phyloP scores from a whole-genome alignment of 2,797 vertebrate species.

The Borostomias antarcticus region DNA sequence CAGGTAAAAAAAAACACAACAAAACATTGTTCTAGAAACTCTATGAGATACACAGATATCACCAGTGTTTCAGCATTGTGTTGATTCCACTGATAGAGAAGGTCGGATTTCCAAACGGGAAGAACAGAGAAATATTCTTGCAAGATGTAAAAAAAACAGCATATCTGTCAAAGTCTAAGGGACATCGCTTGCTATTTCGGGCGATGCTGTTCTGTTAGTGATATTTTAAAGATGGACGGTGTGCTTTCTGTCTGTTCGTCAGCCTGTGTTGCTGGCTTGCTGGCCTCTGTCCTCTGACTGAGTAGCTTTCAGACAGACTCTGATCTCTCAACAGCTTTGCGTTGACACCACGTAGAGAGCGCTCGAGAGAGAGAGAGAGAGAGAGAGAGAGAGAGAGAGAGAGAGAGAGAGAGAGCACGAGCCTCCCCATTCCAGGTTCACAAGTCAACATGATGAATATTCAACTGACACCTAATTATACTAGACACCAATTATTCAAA shows the following conservation, averaged over 20 bases:
- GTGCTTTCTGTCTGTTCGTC: neutral
- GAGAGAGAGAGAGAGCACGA: no score
- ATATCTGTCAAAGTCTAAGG: neutral
- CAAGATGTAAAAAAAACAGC: neutral
- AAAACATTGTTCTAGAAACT: neutral
- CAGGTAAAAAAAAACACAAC: neutral
- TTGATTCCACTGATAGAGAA: neutral
- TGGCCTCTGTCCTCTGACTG: neutral
- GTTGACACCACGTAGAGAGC: neutral
- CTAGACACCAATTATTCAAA: slow-evolving; percentile 2
- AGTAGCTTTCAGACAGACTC: neutral
- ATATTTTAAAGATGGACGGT: neutral
- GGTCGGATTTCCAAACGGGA: neutral
- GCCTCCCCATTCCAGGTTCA: neutral
- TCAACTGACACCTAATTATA: slow-evolving; percentile 1
- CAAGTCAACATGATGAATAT: slow-evolving; percentile 1
- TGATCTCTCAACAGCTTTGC: neutral
- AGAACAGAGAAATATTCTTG: neutral
- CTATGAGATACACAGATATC: neutral
- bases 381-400: neutral
- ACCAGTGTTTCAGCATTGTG: neutral
- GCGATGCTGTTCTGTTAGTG: neutral
- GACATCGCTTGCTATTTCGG: neutral
- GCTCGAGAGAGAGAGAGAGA: neutral
- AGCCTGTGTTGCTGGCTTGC: neutral